Base-by-base conservation (phyloP, 2,113 vertebrate genomes). In the Salminus brasiliensis region DNA sequence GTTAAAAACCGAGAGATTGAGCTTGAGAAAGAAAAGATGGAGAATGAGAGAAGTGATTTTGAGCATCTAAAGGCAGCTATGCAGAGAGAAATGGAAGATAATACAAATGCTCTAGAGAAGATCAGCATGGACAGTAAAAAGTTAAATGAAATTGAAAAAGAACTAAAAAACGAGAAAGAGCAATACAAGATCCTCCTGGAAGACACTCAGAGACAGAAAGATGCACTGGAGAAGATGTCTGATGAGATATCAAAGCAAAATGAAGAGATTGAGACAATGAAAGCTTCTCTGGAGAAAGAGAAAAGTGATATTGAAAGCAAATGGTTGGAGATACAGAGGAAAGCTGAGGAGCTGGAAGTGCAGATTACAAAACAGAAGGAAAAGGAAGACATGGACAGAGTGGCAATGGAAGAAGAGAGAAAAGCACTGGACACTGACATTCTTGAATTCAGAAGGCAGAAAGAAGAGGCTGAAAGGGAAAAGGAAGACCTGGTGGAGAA, bases 341-440 rank as follows among this genome's bases (percentile, higher is more conserved):
- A 1, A 78, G 36, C 3, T 10, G 52, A 78, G 16, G 27, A 57
- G 7, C 23, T 71, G 29, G 23, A 76, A 18, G 2, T 57, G 45
- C 43, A 43, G 12, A 36, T 63, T 0, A 23, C 23, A 49, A 16
- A 57, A 59, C 36, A 68, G 4, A 47, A 25, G 72, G 83, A 88
- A 10, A 27, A 45, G 25, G 23, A 59, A 25, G 13, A 15, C 21
- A 29, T 57, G 23, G 85, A 88, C 80, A 85, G 59, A 36, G 77
- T 81, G 3, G 47, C 16, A 27, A 34, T 21, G 3, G 1, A 30
- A 52, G 13, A 57, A 29, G 11, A 74, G 43, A 53, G 0, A 10
- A 16, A 29, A 1, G 4, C 72, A 18, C 0, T 62, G 45, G 8
- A 67, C 39, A 13, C 5, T 0, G 18, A 62, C 13, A 45, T 55